Evolutionary conservation across 2,888 invertebrate species (phyloP).

Genomic region (Apotomis capreana): DNA sequence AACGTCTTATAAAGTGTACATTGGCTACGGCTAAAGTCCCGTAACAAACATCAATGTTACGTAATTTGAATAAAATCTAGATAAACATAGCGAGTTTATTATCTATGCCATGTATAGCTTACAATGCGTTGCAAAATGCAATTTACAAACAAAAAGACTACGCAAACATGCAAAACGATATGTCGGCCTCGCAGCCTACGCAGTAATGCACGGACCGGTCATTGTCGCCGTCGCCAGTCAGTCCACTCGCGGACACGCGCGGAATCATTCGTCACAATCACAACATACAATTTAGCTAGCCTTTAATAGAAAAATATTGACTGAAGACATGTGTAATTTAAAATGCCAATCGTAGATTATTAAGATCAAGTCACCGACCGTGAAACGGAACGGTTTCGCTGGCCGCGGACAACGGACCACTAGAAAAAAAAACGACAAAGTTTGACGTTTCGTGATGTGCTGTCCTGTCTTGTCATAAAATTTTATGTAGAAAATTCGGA

Average conservation of each 20-base stretch:
- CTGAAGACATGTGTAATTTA: constrained; percentile 30
- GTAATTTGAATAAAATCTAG: constrained; percentile 25
- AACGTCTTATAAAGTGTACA: not conserved
- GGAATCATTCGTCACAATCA: constrained; percentile 36
- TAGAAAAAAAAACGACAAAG: constrained; percentile 61
- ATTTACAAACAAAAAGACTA: constrained; percentile 64
- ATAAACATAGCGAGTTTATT: constrained; percentile 32
- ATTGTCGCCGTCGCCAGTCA: constrained; percentile 67
- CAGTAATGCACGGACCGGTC: constrained; percentile 64
- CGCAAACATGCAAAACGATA: constrained; percentile 59
- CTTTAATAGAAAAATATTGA: constrained; percentile 24
- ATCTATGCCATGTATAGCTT: constrained; percentile 49
- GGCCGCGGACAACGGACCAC: constrained; percentile 58
- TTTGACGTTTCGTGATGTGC: constrained; percentile 71
- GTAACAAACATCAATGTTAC: constrained; percentile 14
- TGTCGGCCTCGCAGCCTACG: constrained; percentile 73
- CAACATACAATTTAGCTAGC: constrained; percentile 30
- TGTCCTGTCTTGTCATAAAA: constrained; percentile 59
- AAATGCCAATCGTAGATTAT: constrained; percentile 35
- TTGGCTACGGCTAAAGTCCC: not conserved
- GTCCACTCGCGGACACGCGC: constrained; percentile 37
- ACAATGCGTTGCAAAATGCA: constrained; percentile 73
- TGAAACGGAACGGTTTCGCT: constrained; percentile 73
- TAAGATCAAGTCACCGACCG: constrained; percentile 56
- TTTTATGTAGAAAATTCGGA: constrained; percentile 56